Base-by-base conservation (phyloP, 2,888 invertebrate species). In the Allophyes oxyacanthae region DNA sequence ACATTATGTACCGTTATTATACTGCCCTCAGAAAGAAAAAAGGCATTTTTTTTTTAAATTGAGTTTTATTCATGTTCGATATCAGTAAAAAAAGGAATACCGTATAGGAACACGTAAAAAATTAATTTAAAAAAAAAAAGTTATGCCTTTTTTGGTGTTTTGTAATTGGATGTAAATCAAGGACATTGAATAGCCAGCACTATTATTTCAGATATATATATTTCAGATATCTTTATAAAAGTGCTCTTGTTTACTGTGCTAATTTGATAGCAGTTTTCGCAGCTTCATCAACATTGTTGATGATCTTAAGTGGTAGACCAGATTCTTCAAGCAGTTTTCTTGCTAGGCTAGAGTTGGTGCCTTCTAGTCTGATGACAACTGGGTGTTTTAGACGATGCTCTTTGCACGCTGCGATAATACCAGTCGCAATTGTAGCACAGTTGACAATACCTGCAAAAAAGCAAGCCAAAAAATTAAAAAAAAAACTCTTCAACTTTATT, bases 351-450 rank as follows among this genome's bases (percentile, higher is more conserved):
- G 98, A 97, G 90, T 99, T 99, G 13, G 98, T 99, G 50, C 99
- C 99, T 95, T 99, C 99, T 54, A 99, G 92, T 77, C 99, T 95
- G 37, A 99, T 98, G 52, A 99, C 96, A 40, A 99, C 93, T 0
- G 99, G 99, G 57, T 99, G 95, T 79, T 96, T 95, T 0, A 99
- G 94, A 38, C 97, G 95, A 62, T 97, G 95, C 52, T 96, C 96
- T 85, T 96, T 96, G 72, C 97, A 97, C 2, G 99, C 99, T 58
- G 97, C 96, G 4, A 99, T 97, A 74, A 99, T 97, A 37, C 99
- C 99, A 81, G 97, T 98, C 0, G 99, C 99, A 78, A 99, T 98
- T 0, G 97, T 99, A 5, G 97, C 98, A 91, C 99, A 99, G 91
- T 99, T 99, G 0, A 99, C 99, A 84, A 99, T 99, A 52, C 99